These are phyloP conservation scores for Fringilla coelebs DNA, from an alignment of 2,797 vertebrate species.

Conservation along the genomic window DNA sequence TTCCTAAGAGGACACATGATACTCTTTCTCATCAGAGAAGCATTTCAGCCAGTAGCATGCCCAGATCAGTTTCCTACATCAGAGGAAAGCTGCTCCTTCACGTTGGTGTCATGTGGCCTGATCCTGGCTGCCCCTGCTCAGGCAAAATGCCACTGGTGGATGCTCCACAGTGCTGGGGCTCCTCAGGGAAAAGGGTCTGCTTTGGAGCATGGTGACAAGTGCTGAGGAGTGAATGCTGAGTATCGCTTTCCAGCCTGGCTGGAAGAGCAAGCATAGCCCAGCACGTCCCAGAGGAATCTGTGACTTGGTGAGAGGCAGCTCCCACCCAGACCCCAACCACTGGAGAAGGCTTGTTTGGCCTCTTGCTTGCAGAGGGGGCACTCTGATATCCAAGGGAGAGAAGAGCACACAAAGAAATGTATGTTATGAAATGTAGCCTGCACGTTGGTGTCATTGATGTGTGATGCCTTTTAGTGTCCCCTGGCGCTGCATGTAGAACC, in stretches of 20 bases:
- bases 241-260: neutral
- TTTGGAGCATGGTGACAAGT: neutral
- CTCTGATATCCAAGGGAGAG: neutral
- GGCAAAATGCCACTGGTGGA: neutral
- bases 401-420: neutral
- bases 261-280: neutral
- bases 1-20: neutral
- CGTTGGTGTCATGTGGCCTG: neutral
- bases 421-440: neutral
- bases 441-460: fast-evolving
- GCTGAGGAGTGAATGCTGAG: neutral
- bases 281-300: neutral
- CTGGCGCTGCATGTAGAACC: neutral
- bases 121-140: neutral
- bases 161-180: neutral
- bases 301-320: neutral
- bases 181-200: neutral
- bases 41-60: neutral
- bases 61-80: slow-evolving; percentile 18
- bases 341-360: neutral
- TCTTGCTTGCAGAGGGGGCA: neutral
- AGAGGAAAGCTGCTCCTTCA: neutral
- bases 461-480: neutral
- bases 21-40: neutral
- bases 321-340: neutral